Evolutionary conservation across 2,888 invertebrate species (phyloP).

Genomic region (Tachystola acroxantha): DNA sequence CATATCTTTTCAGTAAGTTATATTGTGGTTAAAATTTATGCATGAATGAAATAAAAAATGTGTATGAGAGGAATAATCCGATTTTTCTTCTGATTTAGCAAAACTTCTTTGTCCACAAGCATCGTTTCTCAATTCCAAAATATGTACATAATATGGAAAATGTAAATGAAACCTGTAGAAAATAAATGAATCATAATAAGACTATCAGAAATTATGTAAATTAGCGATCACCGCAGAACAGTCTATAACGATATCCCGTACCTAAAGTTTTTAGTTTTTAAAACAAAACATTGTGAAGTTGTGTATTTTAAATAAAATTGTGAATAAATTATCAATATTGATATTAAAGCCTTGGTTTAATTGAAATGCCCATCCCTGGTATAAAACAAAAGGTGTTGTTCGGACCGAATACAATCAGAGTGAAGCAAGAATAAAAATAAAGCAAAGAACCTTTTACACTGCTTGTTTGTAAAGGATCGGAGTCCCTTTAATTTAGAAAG

Average conservation of each 20-base stretch:
- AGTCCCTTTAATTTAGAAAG: constrained; percentile 45
- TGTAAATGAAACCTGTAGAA: constrained; percentile 67
- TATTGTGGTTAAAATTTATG: too few species aligned
- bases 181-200: constrained; percentile 50
- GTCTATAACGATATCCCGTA: constrained; percentile 69
- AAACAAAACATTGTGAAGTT: constrained; percentile 75
- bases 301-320: constrained; percentile 79
- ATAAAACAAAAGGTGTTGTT: too few species aligned
- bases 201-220: constrained; percentile 55
- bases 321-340: constrained; percentile 78
- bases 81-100: background rate
- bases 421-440: background rate
- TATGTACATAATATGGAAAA: constrained; percentile 57
- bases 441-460: background rate
- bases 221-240: constrained; percentile 63
- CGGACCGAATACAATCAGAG: constrained; percentile 10
- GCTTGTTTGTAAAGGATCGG: background rate
- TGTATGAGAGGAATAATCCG: too few species aligned
- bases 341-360: constrained; percentile 53
- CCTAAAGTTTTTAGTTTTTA: constrained; percentile 75
- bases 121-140: constrained; percentile 40
- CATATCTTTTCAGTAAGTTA: too few species aligned
- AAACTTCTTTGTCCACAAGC: constrained; percentile 34
- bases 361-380: constrained; percentile 1
- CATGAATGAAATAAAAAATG: too few species aligned